Evolutionary conservation across 2,797 vertebrate species (phyloP), one percentile per base, ranked within the genome.

Genomic region (Phyllotis vaccarum): DNA sequence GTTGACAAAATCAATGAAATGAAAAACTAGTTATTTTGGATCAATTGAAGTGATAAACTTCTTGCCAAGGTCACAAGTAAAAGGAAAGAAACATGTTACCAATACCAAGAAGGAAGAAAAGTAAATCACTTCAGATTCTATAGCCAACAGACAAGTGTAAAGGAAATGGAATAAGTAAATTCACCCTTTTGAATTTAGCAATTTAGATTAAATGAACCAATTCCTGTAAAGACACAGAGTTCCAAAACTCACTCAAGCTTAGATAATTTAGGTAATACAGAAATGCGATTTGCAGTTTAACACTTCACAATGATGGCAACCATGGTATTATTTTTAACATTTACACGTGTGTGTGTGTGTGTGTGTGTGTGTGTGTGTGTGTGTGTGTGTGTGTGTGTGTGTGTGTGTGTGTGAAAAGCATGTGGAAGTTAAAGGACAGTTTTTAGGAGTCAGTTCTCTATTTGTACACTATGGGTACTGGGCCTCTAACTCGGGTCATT

Each of bases 61-160:
- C 31, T 86, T 86, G 31, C 62, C 43, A 81, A 64, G 40, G 31
- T 78, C 27, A 92, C 43, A 78, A 81, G 54, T 66, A 90, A 43
- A 17, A 87, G 83, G 40, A 91, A 88, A 91, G 56, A 93, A 74
- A 89, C 34, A 92, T n/a, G 93, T 90, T 90, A 64, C 43, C 64
- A 91, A 21, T 58, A 54, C 78, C 19, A 88, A 85, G n/a, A 88
- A 86, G 10, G 31, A 72, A 86, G 85, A 60, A 58, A 70, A 13
- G 49, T 87, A 29, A 46, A 62, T 24, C 54, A 90, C 29, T 27
- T 62, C 52, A 75, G 72, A 89, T 6, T 46, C 3, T 86, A 68
- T 34, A 70, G 27, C 62, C 9, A 78, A 52, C 82, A 62, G 62
- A 90, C 27, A 1, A 90, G 70, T 78, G 64, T 85, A 49, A 75